These are phyloP conservation scores for Miichthys miiuy DNA, from an alignment of 2,797 vertebrate genomes.

Conservation along the genomic window DNA sequence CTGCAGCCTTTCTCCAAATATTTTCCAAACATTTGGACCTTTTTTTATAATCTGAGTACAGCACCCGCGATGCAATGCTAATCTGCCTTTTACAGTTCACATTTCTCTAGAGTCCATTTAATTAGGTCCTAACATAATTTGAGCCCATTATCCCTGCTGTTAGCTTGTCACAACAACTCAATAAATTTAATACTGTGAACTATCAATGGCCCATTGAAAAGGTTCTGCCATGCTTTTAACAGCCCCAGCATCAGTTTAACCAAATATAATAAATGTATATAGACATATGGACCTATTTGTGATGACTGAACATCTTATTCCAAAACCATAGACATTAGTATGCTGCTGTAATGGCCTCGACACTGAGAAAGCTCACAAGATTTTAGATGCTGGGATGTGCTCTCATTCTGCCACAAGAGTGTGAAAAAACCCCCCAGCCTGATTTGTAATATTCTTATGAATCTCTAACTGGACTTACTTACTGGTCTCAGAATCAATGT, in stretches of 20 bases:
- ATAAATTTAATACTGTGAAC: constrained; percentile 28
- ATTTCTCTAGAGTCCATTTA: background rate
- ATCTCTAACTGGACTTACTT: background rate
- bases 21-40: background rate
- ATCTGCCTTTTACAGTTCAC: constrained; percentile 10
- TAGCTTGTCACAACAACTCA: constrained; percentile 13
- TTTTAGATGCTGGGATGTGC: background rate
- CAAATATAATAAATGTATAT: background rate
- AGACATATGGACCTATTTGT: background rate
- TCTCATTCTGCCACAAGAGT: background rate
- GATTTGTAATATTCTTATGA: background rate
- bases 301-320: background rate
- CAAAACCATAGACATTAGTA: background rate
- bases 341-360: background rate
- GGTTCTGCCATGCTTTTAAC: background rate
- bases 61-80: background rate
- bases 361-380: background rate
- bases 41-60: constrained; percentile 5
- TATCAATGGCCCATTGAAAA: constrained; percentile 22
- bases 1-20: background rate
- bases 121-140: constrained; percentile 27
- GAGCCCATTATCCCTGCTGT: constrained; percentile 21
- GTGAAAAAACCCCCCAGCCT: background rate
- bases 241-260: background rate
- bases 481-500: background rate